Conservation (phyloP, 2,113 vertebrate species). For the Stomatorhinus ivindoensis region DNA sequence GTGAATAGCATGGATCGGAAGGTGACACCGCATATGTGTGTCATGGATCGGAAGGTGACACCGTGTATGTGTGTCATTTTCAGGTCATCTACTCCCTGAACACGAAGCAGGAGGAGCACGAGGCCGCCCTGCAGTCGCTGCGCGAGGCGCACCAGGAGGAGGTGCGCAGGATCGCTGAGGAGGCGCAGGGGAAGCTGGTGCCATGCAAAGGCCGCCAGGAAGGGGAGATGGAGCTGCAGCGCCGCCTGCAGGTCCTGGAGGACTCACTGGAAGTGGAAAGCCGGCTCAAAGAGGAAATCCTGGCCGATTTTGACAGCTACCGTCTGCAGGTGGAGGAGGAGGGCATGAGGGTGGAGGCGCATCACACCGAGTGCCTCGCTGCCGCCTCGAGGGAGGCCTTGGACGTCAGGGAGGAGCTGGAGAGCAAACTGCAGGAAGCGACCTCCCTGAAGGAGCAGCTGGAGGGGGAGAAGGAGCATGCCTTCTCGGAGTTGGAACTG, state of each 20-base stretch:
- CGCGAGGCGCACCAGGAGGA: slow-evolving; percentile 74
- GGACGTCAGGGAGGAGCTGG: slow-evolving; percentile 46
- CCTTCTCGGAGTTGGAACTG: slow-evolving; percentile 38
- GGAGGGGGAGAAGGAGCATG: slow-evolving; percentile 39
- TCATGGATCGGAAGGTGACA: background rate
- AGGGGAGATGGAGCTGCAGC: slow-evolving; percentile 64
- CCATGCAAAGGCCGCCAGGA: slow-evolving; percentile 52
- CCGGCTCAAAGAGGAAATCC: slow-evolving; percentile 66
- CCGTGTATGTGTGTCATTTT: slow-evolving; percentile 2
- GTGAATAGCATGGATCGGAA: background rate
- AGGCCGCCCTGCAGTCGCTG: slow-evolving; percentile 70
- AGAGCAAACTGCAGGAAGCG: slow-evolving; percentile 50
- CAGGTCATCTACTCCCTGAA: slow-evolving; percentile 94
- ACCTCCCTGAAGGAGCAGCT: slow-evolving; percentile 52
- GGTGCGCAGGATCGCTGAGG: slow-evolving; percentile 68
- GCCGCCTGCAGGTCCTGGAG: slow-evolving; percentile 75
- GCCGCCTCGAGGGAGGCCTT: slow-evolving; percentile 46
- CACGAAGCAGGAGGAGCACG: slow-evolving; percentile 85
- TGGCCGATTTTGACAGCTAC: slow-evolving; percentile 51
- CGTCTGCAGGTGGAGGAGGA: slow-evolving; percentile 52
- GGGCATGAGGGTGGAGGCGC: slow-evolving; percentile 49
- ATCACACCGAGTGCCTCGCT: slow-evolving; percentile 55
- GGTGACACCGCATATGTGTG: background rate
- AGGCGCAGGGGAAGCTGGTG: slow-evolving; percentile 59
- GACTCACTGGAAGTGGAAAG: slow-evolving; percentile 75